Percentiles rank a stretch among this genome's conserved stretches.
phyloP scores from a whole-genome alignment of 2,113 vertebrate genomes.

The Myotis lucifugus region DNA sequence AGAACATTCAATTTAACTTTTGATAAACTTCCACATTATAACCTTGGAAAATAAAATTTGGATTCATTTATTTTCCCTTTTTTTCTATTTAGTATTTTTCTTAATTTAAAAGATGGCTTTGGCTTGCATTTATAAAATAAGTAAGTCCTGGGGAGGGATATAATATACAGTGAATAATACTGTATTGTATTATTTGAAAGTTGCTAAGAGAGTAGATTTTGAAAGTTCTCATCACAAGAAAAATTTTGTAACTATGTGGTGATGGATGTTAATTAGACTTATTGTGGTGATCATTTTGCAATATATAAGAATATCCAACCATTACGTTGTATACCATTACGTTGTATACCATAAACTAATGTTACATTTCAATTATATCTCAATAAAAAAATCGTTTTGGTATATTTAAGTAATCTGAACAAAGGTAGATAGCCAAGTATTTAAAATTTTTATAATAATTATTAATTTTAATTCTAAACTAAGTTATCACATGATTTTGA shows the following conservation, averaged over 20 bases:
- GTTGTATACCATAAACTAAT: neutral
- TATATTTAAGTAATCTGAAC: neutral
- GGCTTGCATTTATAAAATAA: neutral
- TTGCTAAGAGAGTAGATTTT: neutral
- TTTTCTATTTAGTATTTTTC: neutral
- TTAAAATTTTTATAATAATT: neutral
- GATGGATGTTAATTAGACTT: neutral
- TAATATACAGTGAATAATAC: neutral
- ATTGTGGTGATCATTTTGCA: neutral
- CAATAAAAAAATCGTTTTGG: neutral
- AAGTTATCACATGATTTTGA: neutral
- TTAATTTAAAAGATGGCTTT: slow-evolving; percentile 47
- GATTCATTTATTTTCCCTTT: neutral
- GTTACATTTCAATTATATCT: neutral
- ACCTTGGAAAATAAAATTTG: slow-evolving; percentile 41
- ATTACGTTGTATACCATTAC: neutral
- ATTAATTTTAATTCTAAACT: neutral
- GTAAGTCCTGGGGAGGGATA: neutral
- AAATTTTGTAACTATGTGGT: neutral
- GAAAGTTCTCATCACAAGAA: neutral
- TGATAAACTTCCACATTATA: neutral
- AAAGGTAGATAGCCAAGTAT: neutral
- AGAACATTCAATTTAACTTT: slow-evolving; percentile 10
- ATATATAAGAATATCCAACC: neutral
- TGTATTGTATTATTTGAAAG: neutral